These are phyloP conservation scores for Crioceris asparagi DNA, from an alignment of 2,888 invertebrate species.

Conservation along the genomic window DNA sequence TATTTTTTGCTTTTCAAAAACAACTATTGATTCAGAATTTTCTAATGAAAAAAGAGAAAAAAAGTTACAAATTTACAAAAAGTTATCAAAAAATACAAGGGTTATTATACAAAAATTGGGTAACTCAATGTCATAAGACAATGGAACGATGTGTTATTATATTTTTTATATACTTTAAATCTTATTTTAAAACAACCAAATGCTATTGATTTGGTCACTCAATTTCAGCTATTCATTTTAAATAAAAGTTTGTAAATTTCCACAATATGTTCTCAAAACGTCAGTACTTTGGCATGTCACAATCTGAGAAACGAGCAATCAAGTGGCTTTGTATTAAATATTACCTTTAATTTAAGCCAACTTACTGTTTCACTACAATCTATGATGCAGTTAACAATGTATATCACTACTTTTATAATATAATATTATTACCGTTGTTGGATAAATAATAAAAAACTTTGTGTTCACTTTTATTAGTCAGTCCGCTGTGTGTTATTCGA, in stretches of 20 bases:
- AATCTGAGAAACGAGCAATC: not conserved
- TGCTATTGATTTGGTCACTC: no score
- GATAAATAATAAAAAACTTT: constrained; percentile 1
- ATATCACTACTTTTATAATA: not conserved
- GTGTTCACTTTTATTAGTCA: constrained; percentile 4
- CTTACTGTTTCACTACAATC: constrained; percentile 2
- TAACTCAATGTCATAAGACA: no score
- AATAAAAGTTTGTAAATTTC: not conserved
- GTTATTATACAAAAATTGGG: no score
- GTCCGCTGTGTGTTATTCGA: not conserved
- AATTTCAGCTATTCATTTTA: no score
- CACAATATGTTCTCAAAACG: not conserved
- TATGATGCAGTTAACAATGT: not conserved
- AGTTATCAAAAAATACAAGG: no score
- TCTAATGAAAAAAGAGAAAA: no score
- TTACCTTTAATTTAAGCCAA: not conserved
- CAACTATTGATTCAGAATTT: no score
- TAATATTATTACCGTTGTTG: not conserved
- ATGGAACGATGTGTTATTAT: no score
- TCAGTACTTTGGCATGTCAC: constrained; percentile 1
- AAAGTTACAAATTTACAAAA: no score
- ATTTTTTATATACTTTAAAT: no score
- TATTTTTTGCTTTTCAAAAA: no score
- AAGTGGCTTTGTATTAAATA: constrained; percentile 1
- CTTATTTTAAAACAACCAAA: no score